Percentiles rank a stretch among this genome's conserved stretches.
These are phyloP conservation scores for Lissocephala sabroskyi DNA, from an alignment of 2,888 invertebrate genomes.

Conservation along the genomic window DNA sequence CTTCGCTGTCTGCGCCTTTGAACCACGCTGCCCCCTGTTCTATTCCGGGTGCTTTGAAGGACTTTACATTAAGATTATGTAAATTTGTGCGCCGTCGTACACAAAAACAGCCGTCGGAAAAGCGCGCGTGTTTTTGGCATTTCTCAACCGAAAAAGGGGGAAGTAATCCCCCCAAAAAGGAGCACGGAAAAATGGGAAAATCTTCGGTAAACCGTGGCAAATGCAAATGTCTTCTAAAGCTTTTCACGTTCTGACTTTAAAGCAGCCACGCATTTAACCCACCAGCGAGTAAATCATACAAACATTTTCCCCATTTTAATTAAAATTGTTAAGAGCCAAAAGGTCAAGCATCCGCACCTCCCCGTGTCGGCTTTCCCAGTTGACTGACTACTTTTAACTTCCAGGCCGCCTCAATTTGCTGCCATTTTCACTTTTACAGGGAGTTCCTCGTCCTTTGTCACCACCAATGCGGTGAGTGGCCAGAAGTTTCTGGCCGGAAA, in stretches of 20 bases:
- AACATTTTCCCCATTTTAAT: conserved; percentile 47
- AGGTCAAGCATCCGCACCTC: conserved; percentile 15
- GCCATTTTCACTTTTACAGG: conserved; percentile 48
- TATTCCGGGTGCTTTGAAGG: no score
- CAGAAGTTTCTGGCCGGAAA: conserved; percentile 27
- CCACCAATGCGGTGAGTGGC: conserved; percentile 28
- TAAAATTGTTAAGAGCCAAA: conserved; percentile 40
- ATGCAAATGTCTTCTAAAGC: conserved; percentile 8
- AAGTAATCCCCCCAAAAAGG: neutral
- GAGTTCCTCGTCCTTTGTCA: conserved; percentile 39
- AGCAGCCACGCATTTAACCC: neutral
- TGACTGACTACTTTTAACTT: conserved; percentile 37
- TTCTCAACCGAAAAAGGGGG: conserved; percentile 21
- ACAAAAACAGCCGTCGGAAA: conserved; percentile 34
- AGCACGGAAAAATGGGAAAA: neutral
- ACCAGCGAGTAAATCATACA: conserved; percentile 35
- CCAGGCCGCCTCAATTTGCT: conserved; percentile 53
- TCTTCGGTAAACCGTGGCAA: neutral
- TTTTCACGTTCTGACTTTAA: conserved; percentile 11
- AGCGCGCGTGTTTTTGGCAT: conserved; percentile 60
- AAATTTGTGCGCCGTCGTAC: conserved; percentile 37
- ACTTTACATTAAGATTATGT: conserved; percentile 61
- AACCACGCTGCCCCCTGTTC: conserved; percentile 1
- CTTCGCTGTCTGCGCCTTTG: conserved; percentile 34
- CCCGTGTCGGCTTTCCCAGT: neutral